phyloP scores from a whole-genome alignment of 2,113 vertebrate species.

The Eurypyga helias region DNA sequence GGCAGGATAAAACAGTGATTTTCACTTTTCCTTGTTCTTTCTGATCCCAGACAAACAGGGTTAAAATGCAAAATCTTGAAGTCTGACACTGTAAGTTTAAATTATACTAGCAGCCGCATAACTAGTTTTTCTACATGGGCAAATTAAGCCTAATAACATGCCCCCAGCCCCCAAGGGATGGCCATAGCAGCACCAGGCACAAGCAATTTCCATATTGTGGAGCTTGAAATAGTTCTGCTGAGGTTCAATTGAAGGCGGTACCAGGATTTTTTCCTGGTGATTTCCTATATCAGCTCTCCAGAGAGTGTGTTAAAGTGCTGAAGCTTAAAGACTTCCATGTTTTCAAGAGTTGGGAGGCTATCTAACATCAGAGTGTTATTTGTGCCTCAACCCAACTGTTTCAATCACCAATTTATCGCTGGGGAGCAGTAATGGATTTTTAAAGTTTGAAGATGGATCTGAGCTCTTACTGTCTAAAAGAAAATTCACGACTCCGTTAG shows the following conservation, averaged over 20 bases:
- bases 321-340: background rate
- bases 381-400: background rate
- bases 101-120: background rate
- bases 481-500: background rate
- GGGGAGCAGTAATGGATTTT: conserved; percentile 9
- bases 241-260: background rate
- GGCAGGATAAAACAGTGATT: background rate
- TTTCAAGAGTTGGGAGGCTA: background rate
- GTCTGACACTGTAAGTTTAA: background rate
- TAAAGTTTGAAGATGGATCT: background rate
- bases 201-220: background rate
- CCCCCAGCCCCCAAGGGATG: fast-evolving
- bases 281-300: background rate
- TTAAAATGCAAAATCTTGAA: background rate
- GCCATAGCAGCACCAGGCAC: background rate
- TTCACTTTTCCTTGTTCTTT: background rate
- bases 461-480: background rate
- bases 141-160: background rate
- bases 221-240: background rate
- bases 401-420: conserved; percentile 20
- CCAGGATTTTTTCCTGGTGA: background rate
- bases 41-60: background rate
- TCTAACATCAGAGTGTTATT: background rate
- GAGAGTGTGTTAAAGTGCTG: background rate
- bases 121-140: background rate